Evolutionary conservation across 2,888 invertebrate genomes (phyloP).

Genomic region (Ypsolopha scabrella): DNA sequence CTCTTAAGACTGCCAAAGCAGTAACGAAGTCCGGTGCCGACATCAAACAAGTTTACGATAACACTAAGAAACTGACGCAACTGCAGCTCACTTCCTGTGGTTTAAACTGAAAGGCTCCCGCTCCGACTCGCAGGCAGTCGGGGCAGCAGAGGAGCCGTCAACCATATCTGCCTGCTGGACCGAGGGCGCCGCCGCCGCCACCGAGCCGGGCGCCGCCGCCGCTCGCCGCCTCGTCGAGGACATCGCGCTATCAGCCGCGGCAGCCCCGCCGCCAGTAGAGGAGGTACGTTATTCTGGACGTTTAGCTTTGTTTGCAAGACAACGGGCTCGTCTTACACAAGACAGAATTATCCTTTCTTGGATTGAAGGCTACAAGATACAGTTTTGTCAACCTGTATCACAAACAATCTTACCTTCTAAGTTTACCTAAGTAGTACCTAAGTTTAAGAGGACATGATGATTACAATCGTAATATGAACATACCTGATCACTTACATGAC

Average conservation of each 20-base stretch:
- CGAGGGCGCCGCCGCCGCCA: conserved; percentile 1
- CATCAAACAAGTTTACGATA: conserved; percentile 1
- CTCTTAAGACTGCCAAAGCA: conserved; percentile 13
- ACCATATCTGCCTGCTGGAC: conserved; percentile 3
- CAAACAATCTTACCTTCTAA: too few species aligned
- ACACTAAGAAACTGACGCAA: not conserved
- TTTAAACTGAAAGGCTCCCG: conserved; percentile 9
- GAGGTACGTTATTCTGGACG: conserved; percentile 4
- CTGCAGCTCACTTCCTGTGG: not conserved
- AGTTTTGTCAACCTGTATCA: too few species aligned
- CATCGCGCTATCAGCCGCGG: conserved; percentile 4
- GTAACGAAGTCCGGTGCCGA: conserved; percentile 12
- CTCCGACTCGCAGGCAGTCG: conserved; percentile 4
- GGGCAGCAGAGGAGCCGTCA: conserved; percentile 6
- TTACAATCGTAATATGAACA: too few species aligned
- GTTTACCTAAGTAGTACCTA: too few species aligned
- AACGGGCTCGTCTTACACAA: not conserved
- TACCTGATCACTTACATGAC: too few species aligned
- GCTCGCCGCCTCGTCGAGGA: conserved; percentile 1
- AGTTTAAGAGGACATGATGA: conserved; percentile 9
- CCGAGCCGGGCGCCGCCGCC: not conserved
- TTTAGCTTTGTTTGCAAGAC: not conserved
- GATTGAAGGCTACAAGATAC: not conserved
- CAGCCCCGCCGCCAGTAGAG: conserved; percentile 1
- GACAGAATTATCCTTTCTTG: not conserved